Base-by-base conservation (phyloP, 2,797 vertebrate genomes). In the Spheniscus humboldti region DNA sequence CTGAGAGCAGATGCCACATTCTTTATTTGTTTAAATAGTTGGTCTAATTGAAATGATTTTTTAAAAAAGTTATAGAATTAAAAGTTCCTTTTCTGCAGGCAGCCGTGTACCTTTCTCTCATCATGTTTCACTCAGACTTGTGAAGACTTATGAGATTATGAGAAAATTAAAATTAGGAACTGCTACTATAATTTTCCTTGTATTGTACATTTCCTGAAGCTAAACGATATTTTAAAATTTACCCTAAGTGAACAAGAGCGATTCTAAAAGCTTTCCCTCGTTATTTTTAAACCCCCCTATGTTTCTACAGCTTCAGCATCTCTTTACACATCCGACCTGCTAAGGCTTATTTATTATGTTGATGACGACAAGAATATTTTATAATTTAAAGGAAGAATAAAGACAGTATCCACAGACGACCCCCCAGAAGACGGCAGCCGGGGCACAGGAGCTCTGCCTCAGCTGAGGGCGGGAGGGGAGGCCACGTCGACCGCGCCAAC, bases 111-210 rank as follows among this genome's bases (percentile, higher is more conserved):
- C 9, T 8, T 66, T 13, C 25, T 39, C 18, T 7, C 64, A 47
- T 35, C 6, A 27, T 0, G 6, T 18, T n/a, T 67, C n/a, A 41
- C 10, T 63, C 2, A n/a, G 10, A 45, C 25, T 13, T 48, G 19
- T 11, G 11, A 60, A 43, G 6, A 35, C 2, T 35, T 22, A 35
- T 0, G 2, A 48, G 7, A 53, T 20, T 4, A 66, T 0, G 1
- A 78, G 47, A 77, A 47, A 57, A n/a, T 3, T 13, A 52, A 53
- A 24, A 33, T 43, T 19, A 60, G 41, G 11, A 76, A 22, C 37
- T 20, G 27, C 47, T 45, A 16, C 55, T 66, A 7, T 27, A 56
- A 60, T 27, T n/a, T 67, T 24, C 28, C 24, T 30, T 45, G 24
- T 28, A 45, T 10, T n/a, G 35, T 47, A 41, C 3, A 8, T 14